Evolutionary conservation across 2,797 vertebrate species (phyloP), one percentile per base, ranked within the genome.

Genomic region (Falco berigora): DNA sequence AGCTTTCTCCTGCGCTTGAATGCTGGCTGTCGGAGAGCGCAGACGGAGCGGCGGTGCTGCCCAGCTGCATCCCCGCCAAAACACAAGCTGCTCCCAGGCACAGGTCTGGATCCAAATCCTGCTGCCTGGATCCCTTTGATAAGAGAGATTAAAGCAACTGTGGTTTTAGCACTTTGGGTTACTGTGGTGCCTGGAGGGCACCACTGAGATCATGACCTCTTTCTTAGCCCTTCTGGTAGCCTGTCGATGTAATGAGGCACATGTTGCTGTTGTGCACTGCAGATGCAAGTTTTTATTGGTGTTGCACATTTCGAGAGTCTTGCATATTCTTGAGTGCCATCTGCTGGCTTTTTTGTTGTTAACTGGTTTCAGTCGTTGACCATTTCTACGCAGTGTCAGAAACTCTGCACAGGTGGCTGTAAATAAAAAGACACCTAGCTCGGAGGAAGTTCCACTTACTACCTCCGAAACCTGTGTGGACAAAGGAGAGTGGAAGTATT

Each of bases 291-390:
- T 86, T 86, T 42, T 62, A 36, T 12, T 44, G 19, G 44, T 56
- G 72, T 78, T 73, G 38, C 68, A 23, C 4, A 2, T 38, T 62
- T 80, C 21, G 2, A 10, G 46, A 67, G 42, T 13, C 75, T 74
- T 77, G 53, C 27, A 8, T 80, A 46, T 95, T 94, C 87, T 80
- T 55, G 68, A 91, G 92, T 96, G 96, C 91, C 96, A 96, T 77
- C 95, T 95, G 18, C 89, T 94, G 96, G 94, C 72, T 83, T 50
- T 58, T 61, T 59, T 16, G 6, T 76, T 90, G 10, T 40, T 73
- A 30, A 19, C 50, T 75, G 24, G 21, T 46, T 85, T 75, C 36
- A 42, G n/a, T 66, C 1, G 1, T 47, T 40, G 44, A 34, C 34
- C 21, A 1, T 67, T 68, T 68, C 69, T 59, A 3, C 27, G 3